Evolutionary conservation across 1,140 invertebrate species (phyloP).

Genomic region (Ceratosolen solmsi): DNA sequence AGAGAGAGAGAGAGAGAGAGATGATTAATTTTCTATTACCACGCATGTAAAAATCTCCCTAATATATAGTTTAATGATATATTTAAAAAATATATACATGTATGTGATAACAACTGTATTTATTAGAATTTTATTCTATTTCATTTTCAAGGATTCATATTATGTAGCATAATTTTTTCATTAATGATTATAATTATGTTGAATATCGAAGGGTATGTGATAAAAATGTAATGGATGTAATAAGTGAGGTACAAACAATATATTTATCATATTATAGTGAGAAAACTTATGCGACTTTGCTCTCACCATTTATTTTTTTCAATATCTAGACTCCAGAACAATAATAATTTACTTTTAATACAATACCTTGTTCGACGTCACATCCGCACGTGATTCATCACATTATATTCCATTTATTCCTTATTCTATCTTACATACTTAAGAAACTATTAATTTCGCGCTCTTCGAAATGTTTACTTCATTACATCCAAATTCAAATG

Average conservation of each 20-base stretch:
- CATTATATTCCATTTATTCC: conserved; percentile 49
- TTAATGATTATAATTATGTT: too few species aligned
- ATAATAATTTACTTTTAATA: conserved; percentile 62
- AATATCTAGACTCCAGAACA: conserved; percentile 66
- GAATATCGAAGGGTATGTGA: too few species aligned
- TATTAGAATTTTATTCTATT: too few species aligned
- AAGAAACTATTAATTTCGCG: conserved; percentile 25
- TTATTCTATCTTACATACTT: conserved; percentile 41
- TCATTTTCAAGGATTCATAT: too few species aligned
- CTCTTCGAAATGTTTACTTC: conserved; percentile 36
- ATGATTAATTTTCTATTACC: too few species aligned
- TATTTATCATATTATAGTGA: conserved; percentile 55
- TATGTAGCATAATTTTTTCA: too few species aligned
- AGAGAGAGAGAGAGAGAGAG: too few species aligned
- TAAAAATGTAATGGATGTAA: conserved; percentile 10
- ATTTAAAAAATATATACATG: too few species aligned
- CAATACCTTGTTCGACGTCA: conserved; percentile 63
- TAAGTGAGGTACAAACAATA: conserved; percentile 46
- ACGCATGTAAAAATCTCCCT: too few species aligned
- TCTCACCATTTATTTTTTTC: conserved; percentile 66
- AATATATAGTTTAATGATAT: too few species aligned
- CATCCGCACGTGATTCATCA: conserved; percentile 49
- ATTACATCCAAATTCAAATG: conserved; percentile 18
- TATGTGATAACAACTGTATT: too few species aligned
- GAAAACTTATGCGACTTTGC: conserved; percentile 62